Percentiles rank a stretch among this genome's conserved stretches.
These are phyloP conservation scores for Cynopterus brachyotis DNA, from an alignment of 2,113 vertebrate species.

Conservation along the genomic window DNA sequence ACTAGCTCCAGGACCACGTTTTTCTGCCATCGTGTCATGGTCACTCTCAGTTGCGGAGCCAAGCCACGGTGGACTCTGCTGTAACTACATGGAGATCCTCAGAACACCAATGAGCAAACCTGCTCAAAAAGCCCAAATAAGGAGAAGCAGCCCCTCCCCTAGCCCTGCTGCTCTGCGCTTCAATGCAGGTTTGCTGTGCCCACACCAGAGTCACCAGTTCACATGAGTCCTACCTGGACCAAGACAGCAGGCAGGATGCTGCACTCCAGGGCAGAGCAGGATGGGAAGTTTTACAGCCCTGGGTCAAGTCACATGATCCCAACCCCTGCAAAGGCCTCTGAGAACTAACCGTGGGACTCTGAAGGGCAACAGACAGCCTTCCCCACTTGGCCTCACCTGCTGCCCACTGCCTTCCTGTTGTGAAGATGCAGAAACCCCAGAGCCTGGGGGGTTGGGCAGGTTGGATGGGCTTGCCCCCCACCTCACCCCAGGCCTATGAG, in stretches of 20 bases:
- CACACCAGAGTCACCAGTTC: neutral
- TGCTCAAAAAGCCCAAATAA: neutral
- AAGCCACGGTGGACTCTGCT: neutral
- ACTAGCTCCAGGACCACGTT: neutral
- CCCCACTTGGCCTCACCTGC: neutral
- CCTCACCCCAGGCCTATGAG: neutral
- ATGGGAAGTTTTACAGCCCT: neutral
- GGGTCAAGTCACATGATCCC: neutral
- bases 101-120: neutral
- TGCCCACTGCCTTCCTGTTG: neutral
- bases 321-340: neutral
- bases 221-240: neutral
- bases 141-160: neutral
- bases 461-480: neutral
- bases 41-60: neutral
- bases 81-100: neutral
- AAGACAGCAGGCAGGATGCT: neutral
- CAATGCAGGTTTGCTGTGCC: neutral
- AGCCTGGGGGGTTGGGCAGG: too few relatives aligned
- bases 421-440: neutral
- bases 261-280: too few relatives aligned
- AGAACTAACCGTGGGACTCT: neutral
- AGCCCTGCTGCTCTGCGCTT: fast-evolving
- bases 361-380: neutral
- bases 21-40: neutral